A percentile compares a stretch with the other conserved stretches of the same genome.
These are phyloP conservation scores for Boloria euphrosyne DNA, from an alignment of 2,888 invertebrate genomes.

Conservation along the genomic window DNA sequence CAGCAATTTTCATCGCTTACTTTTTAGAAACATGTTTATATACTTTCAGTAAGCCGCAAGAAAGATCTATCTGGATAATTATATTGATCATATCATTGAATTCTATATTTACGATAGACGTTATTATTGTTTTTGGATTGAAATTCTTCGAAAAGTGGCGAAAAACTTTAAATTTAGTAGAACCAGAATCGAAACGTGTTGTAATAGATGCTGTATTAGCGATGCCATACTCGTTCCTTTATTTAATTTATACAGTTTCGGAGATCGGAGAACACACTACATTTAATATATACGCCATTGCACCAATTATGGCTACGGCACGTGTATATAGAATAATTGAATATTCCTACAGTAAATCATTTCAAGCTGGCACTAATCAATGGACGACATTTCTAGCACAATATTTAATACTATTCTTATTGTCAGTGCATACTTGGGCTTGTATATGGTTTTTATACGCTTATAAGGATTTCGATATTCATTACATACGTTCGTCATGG, in stretches of 20 bases:
- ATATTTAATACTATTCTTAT: constrained; percentile 68
- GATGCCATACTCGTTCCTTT: constrained; percentile 65
- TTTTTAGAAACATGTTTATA: constrained; percentile 68
- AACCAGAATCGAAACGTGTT: constrained; percentile 62
- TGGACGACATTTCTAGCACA: constrained; percentile 77
- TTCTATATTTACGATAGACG: constrained; percentile 64
- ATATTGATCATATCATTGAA: constrained; percentile 60
- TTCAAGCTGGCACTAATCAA: constrained; percentile 74
- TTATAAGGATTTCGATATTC: constrained; percentile 61
- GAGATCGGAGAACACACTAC: constrained; percentile 33
- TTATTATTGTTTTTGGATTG: constrained; percentile 62
- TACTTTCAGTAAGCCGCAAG: constrained; percentile 56
- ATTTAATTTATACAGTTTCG: constrained; percentile 49
- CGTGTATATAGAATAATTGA: constrained; percentile 70
- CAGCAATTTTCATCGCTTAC: constrained; percentile 62
- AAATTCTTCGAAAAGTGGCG: constrained; percentile 73
- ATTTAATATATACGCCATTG: constrained; percentile 62
- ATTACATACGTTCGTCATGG: constrained; percentile 66
- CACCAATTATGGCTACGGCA: constrained; percentile 65
- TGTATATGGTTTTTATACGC: constrained; percentile 76
- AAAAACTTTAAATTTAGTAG: constrained; percentile 72
- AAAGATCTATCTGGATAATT: constrained; percentile 59
- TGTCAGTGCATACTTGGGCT: constrained; percentile 74
- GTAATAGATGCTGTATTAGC: constrained; percentile 63
- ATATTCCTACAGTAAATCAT: constrained; percentile 69